Conservation (phyloP, 1,140 invertebrate genomes). For the Schlechtendalia chinensis region DNA sequence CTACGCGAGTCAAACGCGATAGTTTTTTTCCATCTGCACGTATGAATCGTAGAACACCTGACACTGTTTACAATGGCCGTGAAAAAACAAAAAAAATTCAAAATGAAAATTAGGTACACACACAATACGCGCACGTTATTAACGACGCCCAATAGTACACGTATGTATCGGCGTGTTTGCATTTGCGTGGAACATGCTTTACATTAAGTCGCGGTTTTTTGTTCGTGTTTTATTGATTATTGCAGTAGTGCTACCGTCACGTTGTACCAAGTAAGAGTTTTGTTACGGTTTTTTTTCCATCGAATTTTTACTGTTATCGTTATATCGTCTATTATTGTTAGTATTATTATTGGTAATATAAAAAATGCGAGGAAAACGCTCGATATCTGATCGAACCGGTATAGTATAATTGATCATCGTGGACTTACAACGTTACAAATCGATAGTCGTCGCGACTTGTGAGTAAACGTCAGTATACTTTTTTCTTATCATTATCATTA, state of each 20-base stretch:
- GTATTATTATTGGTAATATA: no score
- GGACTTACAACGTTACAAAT: no score
- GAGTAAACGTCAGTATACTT: no score
- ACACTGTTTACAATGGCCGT: background rate
- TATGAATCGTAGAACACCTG: background rate
- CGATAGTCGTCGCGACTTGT: no score
- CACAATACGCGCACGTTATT: no score
- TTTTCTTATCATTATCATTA: no score
- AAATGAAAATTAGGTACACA: background rate
- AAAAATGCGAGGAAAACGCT: no score
- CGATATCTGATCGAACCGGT: no score
- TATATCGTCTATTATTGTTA: background rate
- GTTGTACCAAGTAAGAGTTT: constrained; percentile 17
- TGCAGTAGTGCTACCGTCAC: background rate
- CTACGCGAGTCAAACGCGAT: background rate
- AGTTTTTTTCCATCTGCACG: background rate
- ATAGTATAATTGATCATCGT: no score
- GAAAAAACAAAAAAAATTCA: background rate
- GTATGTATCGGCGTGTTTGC: no score
- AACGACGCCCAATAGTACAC: background rate
- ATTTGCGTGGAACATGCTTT: constrained; percentile 7
- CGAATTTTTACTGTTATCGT: no score
- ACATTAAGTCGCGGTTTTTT: constrained; percentile 8
- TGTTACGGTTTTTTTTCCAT: background rate
- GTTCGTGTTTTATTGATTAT: background rate